phyloP scores from a whole-genome alignment of 2,113 vertebrate species.

The Psilopogon haemacephalus region DNA sequence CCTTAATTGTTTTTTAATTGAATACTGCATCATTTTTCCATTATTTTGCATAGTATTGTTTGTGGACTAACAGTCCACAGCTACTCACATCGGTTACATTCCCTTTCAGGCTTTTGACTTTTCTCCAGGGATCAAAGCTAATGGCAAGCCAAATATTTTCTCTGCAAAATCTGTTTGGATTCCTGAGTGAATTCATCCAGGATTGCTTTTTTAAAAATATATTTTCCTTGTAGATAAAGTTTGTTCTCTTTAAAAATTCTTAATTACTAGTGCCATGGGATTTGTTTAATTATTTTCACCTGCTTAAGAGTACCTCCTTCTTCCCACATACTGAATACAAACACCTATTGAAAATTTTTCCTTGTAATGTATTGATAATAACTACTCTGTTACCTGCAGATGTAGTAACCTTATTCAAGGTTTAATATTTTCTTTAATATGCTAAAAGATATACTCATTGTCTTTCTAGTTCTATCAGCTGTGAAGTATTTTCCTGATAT shows the following conservation, averaged over 20 bases:
- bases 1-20: conserved; percentile 11
- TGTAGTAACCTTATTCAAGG: not conserved
- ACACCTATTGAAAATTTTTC: not conserved
- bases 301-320: not conserved
- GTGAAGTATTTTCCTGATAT: not conserved
- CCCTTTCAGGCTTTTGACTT: not conserved
- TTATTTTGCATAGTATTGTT: not conserved
- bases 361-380: not conserved
- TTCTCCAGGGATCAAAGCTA: not conserved
- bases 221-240: not conserved
- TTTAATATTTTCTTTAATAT: not conserved
- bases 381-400: not conserved
- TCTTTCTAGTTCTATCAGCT: not conserved
- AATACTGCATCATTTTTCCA: not conserved
- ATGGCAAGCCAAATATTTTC: not conserved
- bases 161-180: not conserved
- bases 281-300: not conserved
- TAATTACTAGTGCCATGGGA: not conserved
- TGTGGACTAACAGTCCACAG: not conserved
- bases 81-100: not conserved
- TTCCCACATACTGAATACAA: not conserved
- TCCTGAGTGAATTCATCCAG: not conserved
- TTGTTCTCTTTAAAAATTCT: not conserved
- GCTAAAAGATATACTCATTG: not conserved
- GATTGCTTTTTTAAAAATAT: not conserved